Evolutionary conservation across 2,113 vertebrate species (phyloP), one percentile per base, ranked within the genome.

Genomic region (Daphoenositta chrysoptera): DNA sequence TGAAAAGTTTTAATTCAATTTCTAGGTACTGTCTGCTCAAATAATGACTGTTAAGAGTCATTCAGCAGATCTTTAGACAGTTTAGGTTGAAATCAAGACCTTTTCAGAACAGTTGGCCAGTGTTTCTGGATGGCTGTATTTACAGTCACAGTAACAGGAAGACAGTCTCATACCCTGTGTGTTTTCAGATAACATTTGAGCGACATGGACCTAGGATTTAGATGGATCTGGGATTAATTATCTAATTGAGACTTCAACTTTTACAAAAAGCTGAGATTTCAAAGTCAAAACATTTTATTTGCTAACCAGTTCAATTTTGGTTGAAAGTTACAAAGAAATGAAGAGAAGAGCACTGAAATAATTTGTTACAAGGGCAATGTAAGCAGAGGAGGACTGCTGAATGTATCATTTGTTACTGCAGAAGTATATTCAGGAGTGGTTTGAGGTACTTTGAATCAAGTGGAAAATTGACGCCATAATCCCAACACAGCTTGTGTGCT

Each of bases 331-430:
- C 2, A 23, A 50, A 68, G 82, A 60, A 39, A 39, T 18, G 1
- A 60, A 51, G 47, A 26, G 7, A 42, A 48, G 14, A 54, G 15
- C 33, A 21, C 12, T 64, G 51, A 58, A 42, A 37, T 42, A n/a
- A n/a, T 68, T 58, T 77, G 7, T 77, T 33, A 14, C 17, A 27
- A 83, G 50, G n/a, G 31, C 11, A 65, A 53, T 13, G 4, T 51
- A 6, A 23, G 11, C 26, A 47, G 21, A 27, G 45, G 8, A 12
- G 0, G 1, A 4, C 23, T 50, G 16, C 7, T 70, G 39, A 7
- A 17, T 48, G 6, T 33, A 22, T 45, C 11, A 10, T 60, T 57
- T 5, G 2, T 9, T 82, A 31, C 33, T 75, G 30, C 30, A 68
- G 40, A 70, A 47, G 7, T 60, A 13, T 45, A 26, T 33, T 54